Evolutionary conservation across 2,888 invertebrate genomes (phyloP), one percentile per base, ranked within the genome.

Genomic region (Drosophila kambysellisi): DNA sequence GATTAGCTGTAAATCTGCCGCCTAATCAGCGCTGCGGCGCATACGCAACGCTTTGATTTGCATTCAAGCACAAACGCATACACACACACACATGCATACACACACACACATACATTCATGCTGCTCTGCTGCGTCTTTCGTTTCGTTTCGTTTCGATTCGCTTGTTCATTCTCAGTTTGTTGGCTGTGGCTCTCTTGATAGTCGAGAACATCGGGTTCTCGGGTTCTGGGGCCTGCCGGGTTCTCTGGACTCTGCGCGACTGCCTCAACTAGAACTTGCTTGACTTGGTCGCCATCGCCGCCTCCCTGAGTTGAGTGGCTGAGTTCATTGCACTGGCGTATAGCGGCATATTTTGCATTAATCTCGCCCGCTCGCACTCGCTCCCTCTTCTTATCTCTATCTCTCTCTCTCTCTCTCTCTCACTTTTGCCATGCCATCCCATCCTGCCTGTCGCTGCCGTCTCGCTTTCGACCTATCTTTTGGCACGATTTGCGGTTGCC

Each of bases 201-300:
- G 52, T 52, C 52, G 52, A 11, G 12, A 30, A 30, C 46, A 46
- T 51, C n/a, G 30, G 29, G 17, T 56, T 41, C 39, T 56, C 39
- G 29, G 15, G 35, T 52, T 64, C 46, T 41, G 17, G 25, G 30
- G 50, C 39, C 39, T 41, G 37, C 64, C 58, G 15, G 37, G 35
- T 43, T 75, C 63, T 63, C 29, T 78, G 79, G 74, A 63, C 63
- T 81, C 53, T 79, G 81, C 82, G 74, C 79, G 81, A 77, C 85
- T 85, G 90, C 89, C 85, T 88, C 90, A 85, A 85, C 85, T 85
- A 85, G 85, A 85, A 85, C 90, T 85, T 90, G 90, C 90, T 90
- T 85, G 90, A 88, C 83, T 88, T 86, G 80, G 62, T 75, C 59
- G 57, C 37, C 65, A 29, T 56, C 56, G 56, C 56, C 39, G 56